Base-by-base conservation (phyloP, 2,888 invertebrate genomes). In the Scaptomyza cyrtandrae region DNA sequence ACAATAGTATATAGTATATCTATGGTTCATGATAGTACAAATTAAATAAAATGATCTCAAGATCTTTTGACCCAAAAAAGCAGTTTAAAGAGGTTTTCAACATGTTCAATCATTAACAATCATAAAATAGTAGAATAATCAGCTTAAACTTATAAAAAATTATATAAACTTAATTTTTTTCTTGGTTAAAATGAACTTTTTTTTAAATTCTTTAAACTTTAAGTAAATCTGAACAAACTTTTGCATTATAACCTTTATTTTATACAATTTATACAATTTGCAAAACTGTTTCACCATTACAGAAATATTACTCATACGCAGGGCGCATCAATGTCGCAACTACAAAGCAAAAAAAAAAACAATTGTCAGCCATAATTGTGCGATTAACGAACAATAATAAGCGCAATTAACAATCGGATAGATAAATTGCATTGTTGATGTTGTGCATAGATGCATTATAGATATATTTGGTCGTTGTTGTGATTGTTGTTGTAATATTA, bases 221-320 rank as follows among this genome's bases (percentile, higher is more conserved):
- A n/a, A n/a, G n/a, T n/a, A n/a, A n/a, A n/a, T n/a, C n/a, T n/a
- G n/a, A n/a, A n/a, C n/a, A n/a, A n/a, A n/a, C n/a, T n/a, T n/a
- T n/a, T n/a, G n/a, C n/a, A n/a, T n/a, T n/a, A n/a, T n/a, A n/a
- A n/a, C n/a, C n/a, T n/a, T n/a, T n/a, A n/a, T n/a, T n/a, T n/a
- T n/a, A n/a, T n/a, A n/a, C n/a, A n/a, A n/a, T n/a, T n/a, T n/a
- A n/a, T n/a, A n/a, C n/a, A n/a, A n/a, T 10, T 33, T 33, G 33
- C 35, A 24, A 24, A 24, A 24, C 3, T 45, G 54, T 65, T 66
- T 67, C 29, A 19, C 49, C 49, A 54, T 45, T 16, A n/a, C 4
- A n/a, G 4, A 2, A 58, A 54, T 14, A 68, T 75, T 75, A 63
- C 63, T 68, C 75, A 75, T 78, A 64, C 74, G 74, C 49, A 1